Base-by-base conservation (phyloP, 35 echinoderm and acorn worm genomes). In the Apostichopus parvimensis region DNA sequence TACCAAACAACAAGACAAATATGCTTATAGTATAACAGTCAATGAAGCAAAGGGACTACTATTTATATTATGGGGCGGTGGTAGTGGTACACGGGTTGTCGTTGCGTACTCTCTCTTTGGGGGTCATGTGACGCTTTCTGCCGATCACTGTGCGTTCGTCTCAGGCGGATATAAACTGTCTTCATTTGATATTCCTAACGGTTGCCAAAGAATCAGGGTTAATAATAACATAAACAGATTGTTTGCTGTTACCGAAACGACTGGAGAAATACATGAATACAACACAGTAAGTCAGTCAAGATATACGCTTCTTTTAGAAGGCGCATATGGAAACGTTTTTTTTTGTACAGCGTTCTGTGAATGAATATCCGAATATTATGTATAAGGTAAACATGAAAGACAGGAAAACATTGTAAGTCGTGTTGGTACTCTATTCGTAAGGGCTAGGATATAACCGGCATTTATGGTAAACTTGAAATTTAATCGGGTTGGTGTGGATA, bases 181-280 rank as follows among this genome's bases (percentile, higher is more conserved):
- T 80, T 80, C 78, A 5, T 80, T 80, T 45, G 12, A 52, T 9
- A 25, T 52, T 80, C 6, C 20, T 80, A 15, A 45, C 9, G 25
- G 6, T 80, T 80, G 23, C 17, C 5, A 15, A 6, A 80, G 20
- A 80, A 80, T 80, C 78, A 80, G 78, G 78, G 45, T 80, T 25
- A 80, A 80, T 80, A 80, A 25, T 80, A 80, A 80, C 17, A 15
- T 80, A 80, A 80, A 45, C 78, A 80, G 78, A 45, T 80, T 80
- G 24, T 13, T 80, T 80, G 25, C 21, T 34, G 78, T 80, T 4
- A 80, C 22, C 23, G 11, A 17, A 12, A 8, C 7, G 53, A 80
- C 78, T 80, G 78, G 78, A 80, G 24, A 80, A 80, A 17, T 80
- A 80, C 8, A 34, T 80, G 78, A 80, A 80, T 80, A 80, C 21